Evolutionary conservation across 2,113 vertebrate species (phyloP).

Genomic region (Spizaetus ornatus): DNA sequence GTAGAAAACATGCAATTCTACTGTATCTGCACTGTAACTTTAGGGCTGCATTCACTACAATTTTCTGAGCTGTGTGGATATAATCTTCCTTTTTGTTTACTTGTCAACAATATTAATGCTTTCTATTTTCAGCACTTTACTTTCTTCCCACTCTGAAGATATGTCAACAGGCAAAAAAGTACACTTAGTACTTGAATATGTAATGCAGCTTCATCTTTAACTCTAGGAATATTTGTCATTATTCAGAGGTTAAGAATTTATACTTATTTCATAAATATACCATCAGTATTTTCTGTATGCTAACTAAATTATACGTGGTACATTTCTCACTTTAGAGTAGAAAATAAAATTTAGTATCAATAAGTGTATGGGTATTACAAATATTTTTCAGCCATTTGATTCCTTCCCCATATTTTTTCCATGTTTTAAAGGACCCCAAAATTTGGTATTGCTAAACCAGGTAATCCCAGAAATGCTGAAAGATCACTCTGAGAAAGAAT

Average conservation of each 20-base stretch:
- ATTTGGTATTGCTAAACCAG: neutral
- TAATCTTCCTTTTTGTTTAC: constrained; percentile 59
- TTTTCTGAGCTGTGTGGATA: constrained; percentile 2
- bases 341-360: neutral
- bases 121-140: constrained; percentile 35
- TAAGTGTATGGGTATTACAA: neutral
- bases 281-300: neutral
- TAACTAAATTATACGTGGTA: neutral
- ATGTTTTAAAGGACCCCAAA: neutral
- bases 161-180: neutral
- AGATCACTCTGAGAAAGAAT: neutral
- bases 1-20: neutral
- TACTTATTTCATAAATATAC: neutral
- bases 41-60: neutral
- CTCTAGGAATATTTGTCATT: neutral
- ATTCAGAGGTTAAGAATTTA: neutral
- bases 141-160: constrained; percentile 16
- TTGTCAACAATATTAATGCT: constrained; percentile 51
- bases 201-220: neutral
- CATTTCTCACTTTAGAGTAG: neutral
- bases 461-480: neutral
- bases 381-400: neutral
- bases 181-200: neutral
- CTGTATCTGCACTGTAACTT: neutral
- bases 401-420: neutral